phyloP scores from a whole-genome alignment of 2,888 invertebrate species.

The Phanerotoma sp. region DNA sequence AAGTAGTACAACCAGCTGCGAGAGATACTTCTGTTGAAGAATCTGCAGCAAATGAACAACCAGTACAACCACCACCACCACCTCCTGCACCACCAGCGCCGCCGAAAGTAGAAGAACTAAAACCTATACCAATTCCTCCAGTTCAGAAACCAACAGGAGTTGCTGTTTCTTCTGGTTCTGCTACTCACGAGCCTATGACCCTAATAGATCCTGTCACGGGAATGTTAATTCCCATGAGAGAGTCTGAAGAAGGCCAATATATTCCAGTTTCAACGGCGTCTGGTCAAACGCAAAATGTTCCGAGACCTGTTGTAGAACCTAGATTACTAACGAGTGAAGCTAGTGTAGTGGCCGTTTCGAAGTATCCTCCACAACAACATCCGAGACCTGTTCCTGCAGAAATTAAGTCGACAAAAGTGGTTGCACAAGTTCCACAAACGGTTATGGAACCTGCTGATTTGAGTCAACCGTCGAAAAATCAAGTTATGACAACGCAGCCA shows the following conservation, averaged over 20 bases:
- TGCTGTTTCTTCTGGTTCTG: constrained; percentile 23
- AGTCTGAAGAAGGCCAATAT: constrained; percentile 71
- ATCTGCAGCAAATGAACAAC: constrained; percentile 1
- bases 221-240: constrained; percentile 68
- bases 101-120: neutral
- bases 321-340: constrained; percentile 32
- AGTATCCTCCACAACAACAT: constrained; percentile 30
- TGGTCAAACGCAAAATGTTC: constrained; percentile 38
- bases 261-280: constrained; percentile 60
- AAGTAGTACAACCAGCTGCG: constrained; percentile 24
- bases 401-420: constrained; percentile 41
- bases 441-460: constrained; percentile 30
- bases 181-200: constrained; percentile 63
- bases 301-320: constrained; percentile 38
- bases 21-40: constrained; percentile 15
- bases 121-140: neutral
- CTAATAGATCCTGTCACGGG: constrained; percentile 77
- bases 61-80: neutral
- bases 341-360: constrained; percentile 23
- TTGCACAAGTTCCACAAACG: too few species aligned
- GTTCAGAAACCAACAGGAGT: constrained; percentile 5
- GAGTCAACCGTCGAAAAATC: constrained; percentile 31
- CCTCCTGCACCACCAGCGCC: neutral
- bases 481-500: constrained; percentile 40
- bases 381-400: constrained; percentile 35